Evolutionary conservation across 2,797 vertebrate genomes (phyloP), one percentile per base, ranked within the genome.

Genomic region (Erethizon dorsatum): DNA sequence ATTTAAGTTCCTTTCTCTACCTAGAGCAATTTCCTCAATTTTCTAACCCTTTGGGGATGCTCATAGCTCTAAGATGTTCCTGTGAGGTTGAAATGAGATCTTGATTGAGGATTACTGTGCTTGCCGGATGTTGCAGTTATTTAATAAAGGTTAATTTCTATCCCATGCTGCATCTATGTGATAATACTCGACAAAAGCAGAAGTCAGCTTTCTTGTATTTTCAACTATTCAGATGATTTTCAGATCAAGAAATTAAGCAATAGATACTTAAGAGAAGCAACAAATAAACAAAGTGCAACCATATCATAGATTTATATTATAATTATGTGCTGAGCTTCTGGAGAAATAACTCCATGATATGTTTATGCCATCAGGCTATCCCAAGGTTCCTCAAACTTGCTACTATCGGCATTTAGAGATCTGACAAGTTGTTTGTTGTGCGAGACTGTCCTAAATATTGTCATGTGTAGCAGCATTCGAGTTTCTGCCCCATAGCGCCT

Each of bases 241-340:
- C n/a, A 57, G 59, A 20, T 88, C 13, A 92, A 88, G 47, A 14
- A 90, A 78, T 79, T 89, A 78, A 91, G 14, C 31, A 77, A 2
- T 45, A 54, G 37, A 24, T 47, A 47, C 5, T 14, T n/a, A 65
- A 86, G 9, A 75, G 41, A 54, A 87, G 7, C 69, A 95, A 33
- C 57, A 86, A 94, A 59, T 10, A 45, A 85, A 65, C 3, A 69
- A 41, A 85, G 57, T 9, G 3, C 5, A 52, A 4, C 17, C 37
- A 0, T 56, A 13, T 26, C 17, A 28, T 75, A 61, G 71, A 37
- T 78, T 31, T 69, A 13, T 79, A 24, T 59, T 86, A 18, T 45
- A 63, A 22, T 13, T 45, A 14, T 0, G 3, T 83, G 7, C 33
- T 82, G 28, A 59, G 47, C 24, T 41, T 22, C 22, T 37, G 0